These are phyloP conservation scores for Acrobasis suavella DNA, from an alignment of 2,888 invertebrate species.

Conservation along the genomic window DNA sequence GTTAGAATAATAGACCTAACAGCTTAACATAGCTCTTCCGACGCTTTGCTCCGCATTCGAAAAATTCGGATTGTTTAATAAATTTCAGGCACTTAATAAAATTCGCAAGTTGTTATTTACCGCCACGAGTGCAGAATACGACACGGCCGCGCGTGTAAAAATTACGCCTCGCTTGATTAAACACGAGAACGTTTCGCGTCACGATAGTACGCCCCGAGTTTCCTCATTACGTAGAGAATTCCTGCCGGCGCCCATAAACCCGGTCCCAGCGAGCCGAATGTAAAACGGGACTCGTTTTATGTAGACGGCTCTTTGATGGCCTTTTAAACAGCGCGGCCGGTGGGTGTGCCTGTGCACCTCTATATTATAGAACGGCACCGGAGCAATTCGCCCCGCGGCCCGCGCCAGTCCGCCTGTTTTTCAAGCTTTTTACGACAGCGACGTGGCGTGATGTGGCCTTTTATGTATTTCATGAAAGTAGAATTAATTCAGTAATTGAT, in stretches of 20 bases:
- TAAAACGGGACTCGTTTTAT: slow-evolving; percentile 49
- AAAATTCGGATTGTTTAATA: background rate
- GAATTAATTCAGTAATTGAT: slow-evolving; percentile 25
- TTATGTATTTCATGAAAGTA: slow-evolving; percentile 24
- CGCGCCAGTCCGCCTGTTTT: slow-evolving; percentile 19
- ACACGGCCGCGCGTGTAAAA: background rate
- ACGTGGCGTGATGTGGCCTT: slow-evolving; percentile 23
- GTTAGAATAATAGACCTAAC: no score
- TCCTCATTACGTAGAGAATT: slow-evolving; percentile 24
- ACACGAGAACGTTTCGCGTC: slow-evolving; percentile 3
- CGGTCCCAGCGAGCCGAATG: slow-evolving; percentile 43
- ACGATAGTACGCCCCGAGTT: slow-evolving; percentile 16
- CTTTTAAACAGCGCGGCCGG: slow-evolving; percentile 40
- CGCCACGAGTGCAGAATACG: background rate
- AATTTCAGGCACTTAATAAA: background rate
- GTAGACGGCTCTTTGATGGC: slow-evolving; percentile 50
- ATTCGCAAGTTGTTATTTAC: background rate
- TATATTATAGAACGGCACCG: slow-evolving; percentile 17
- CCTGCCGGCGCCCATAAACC: slow-evolving; percentile 41
- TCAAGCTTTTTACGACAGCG: slow-evolving; percentile 25
- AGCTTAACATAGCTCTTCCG: no score
- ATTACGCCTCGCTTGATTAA: slow-evolving; percentile 1
- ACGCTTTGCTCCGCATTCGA: no score
- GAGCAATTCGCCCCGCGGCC: slow-evolving; percentile 22
- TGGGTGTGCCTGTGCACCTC: slow-evolving; percentile 17